A percentile compares a stretch with the other conserved stretches of the same genome.
Conservation (phyloP, 2,797 vertebrate genomes). For the Sebastes trivittatus region DNA sequence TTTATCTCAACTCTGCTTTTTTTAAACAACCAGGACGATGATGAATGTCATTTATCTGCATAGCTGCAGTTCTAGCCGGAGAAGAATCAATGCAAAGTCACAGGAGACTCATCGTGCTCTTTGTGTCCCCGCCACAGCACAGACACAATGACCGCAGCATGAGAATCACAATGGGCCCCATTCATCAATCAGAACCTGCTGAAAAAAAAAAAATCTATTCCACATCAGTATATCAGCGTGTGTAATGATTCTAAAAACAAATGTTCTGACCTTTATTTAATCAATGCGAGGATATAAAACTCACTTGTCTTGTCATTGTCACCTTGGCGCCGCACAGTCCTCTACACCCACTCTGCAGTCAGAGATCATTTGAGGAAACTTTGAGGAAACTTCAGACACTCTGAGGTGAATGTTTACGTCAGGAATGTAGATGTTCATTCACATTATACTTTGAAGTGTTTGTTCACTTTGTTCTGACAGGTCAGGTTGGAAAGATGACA, state of each 20-base stretch:
- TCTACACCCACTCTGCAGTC: neutral
- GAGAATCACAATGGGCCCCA: slow-evolving; percentile 16
- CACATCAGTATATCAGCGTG: slow-evolving; percentile 14
- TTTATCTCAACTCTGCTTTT: neutral
- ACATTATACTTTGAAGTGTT: neutral
- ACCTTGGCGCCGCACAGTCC: neutral
- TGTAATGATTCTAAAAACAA: slow-evolving; percentile 52
- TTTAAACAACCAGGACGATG: slow-evolving; percentile 12
- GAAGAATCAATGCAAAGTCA: slow-evolving; percentile 45
- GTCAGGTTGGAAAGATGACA: neutral
- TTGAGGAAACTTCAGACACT: neutral
- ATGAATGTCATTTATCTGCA: slow-evolving; percentile 37
- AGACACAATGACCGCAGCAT: neutral
- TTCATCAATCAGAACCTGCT: slow-evolving; percentile 53
- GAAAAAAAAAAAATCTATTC: slow-evolving; percentile 11
- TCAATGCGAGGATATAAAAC: slow-evolving; percentile 36
- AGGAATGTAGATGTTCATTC: neutral
- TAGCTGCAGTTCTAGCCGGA: slow-evolving; percentile 11
- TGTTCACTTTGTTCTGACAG: neutral
- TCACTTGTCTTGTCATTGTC: slow-evolving; percentile 10
- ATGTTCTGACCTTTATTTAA: slow-evolving; percentile 49
- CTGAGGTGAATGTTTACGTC: neutral
- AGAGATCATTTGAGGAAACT: neutral
- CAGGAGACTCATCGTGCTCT: slow-evolving; percentile 1
- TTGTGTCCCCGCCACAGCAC: neutral